A percentile compares a stretch with the other conserved stretches of the same genome.
These are phyloP conservation scores for Gracilinanus agilis DNA, from an alignment of 2,113 vertebrate genomes.

Conservation along the genomic window DNA sequence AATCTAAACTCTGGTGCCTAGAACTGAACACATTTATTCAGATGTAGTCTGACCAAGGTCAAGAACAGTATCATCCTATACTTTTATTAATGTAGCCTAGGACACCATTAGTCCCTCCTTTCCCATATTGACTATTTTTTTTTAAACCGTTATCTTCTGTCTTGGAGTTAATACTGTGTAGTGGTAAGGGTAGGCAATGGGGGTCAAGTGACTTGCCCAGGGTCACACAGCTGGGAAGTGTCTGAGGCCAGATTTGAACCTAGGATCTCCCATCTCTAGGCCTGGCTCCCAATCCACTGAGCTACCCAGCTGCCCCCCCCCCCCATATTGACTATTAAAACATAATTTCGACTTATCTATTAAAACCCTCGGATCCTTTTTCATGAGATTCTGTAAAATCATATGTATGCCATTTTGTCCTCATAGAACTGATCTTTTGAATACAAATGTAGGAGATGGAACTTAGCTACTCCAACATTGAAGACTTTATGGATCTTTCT, in stretches of 20 bases:
- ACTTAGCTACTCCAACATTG: not conserved
- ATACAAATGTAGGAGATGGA: not conserved
- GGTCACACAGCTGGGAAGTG: no score
- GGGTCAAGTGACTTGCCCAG: no score
- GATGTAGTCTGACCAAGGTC: not conserved
- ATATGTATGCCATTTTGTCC: not conserved
- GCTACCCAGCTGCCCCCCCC: no score
- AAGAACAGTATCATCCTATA: not conserved
- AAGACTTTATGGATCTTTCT: no score
- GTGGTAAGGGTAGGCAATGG: no score
- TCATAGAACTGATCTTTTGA: not conserved
- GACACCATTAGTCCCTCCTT: not conserved
- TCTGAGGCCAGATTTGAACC: no score
- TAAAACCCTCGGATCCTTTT: not conserved
- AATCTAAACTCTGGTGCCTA: not conserved
- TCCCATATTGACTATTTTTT: not conserved
- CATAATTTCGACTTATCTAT: not conserved
- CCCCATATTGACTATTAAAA: not conserved
- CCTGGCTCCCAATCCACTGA: no score
- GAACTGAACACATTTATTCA: not conserved
- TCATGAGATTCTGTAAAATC: not conserved
- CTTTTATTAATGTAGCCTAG: not conserved
- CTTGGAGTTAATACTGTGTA: no score
- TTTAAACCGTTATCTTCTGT: no score
- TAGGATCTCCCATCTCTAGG: no score